Conservation (phyloP, 2,888 invertebrate genomes). For the Hirtodrosophila duncani region DNA sequence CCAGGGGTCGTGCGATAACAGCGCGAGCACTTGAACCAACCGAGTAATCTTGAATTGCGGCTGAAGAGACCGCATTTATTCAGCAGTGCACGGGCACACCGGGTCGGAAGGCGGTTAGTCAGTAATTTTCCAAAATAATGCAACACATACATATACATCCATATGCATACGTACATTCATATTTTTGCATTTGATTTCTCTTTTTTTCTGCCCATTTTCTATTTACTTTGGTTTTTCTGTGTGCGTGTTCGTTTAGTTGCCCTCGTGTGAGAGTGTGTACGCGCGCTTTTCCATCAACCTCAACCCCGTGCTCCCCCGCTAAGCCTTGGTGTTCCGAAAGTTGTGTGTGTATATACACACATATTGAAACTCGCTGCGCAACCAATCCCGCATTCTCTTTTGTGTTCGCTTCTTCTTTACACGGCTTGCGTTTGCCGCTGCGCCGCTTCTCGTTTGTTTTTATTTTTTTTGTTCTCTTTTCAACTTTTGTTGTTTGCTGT, state of each 20-base stretch:
- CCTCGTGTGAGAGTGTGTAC: conserved; percentile 73
- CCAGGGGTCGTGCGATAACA: conserved; percentile 67
- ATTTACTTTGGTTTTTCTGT: conserved; percentile 37
- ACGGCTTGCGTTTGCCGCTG: conserved; percentile 58
- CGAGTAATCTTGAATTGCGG: conserved; percentile 33
- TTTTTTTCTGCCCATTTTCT: conserved; percentile 25
- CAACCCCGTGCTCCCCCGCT: conserved; percentile 4
- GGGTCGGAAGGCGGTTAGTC: conserved; percentile 5
- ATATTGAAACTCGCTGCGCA: conserved; percentile 39
- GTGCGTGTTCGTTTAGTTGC: conserved; percentile 44
- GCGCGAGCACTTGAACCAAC: conserved; percentile 18
- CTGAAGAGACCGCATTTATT: conserved; percentile 26
- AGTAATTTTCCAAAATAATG: conserved; percentile 56
- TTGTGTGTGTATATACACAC: conserved; percentile 22
- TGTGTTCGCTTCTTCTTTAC: conserved; percentile 49
- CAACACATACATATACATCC: conserved; percentile 7
- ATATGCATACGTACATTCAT: background rate
- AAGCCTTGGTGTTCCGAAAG: background rate
- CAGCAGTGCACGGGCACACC: too few species aligned
- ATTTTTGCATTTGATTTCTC: conserved; percentile 26
- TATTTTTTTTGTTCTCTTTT: conserved; percentile 69
- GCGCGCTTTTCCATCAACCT: conserved; percentile 59
- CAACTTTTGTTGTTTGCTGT: conserved; percentile 75
- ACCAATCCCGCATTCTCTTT: conserved; percentile 47
- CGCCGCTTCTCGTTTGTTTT: conserved; percentile 68